Conservation (phyloP, 2,113 vertebrate genomes). For the Parus major region DNA sequence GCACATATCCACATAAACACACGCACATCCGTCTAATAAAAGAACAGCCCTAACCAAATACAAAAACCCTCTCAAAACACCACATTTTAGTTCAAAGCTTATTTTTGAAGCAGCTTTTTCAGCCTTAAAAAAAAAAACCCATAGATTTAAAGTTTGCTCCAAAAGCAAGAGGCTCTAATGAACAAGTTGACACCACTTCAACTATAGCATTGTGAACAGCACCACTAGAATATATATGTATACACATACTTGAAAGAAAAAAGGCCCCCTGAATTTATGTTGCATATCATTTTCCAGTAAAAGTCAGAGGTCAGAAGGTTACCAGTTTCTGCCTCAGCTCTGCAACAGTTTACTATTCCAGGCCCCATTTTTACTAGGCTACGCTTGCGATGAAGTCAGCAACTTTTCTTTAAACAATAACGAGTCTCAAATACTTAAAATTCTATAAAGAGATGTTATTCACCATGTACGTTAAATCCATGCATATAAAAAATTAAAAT, state of each 20-base stretch:
- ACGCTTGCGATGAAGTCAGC: conserved; percentile 75
- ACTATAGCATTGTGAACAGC: background rate
- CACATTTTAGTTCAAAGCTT: background rate
- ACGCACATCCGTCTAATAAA: background rate
- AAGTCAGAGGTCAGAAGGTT: conserved; percentile 79
- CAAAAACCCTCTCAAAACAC: background rate
- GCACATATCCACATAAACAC: background rate
- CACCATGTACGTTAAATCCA: background rate
- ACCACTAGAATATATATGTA: background rate
- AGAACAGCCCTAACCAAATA: background rate
- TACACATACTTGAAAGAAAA: conserved; percentile 68
- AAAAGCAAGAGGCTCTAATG: conserved; percentile 17
- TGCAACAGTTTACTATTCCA: conserved; percentile 73
- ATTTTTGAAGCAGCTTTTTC: background rate
- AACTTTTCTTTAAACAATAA: conserved; percentile 74
- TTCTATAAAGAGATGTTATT: conserved; percentile 58
- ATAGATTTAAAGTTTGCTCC: background rate
- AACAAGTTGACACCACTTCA: conserved; percentile 50
- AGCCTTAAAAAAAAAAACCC: background rate
- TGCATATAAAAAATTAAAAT: conserved; percentile 34
- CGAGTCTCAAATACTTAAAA: conserved; percentile 68
- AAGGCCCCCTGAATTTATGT: conserved; percentile 75
- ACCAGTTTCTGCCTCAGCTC: conserved; percentile 75
- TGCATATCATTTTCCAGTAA: conserved; percentile 78
- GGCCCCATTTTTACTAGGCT: conserved; percentile 73